Evolutionary conservation across 2,888 invertebrate genomes (phyloP).

Genomic region (Volucella bombylans): DNA sequence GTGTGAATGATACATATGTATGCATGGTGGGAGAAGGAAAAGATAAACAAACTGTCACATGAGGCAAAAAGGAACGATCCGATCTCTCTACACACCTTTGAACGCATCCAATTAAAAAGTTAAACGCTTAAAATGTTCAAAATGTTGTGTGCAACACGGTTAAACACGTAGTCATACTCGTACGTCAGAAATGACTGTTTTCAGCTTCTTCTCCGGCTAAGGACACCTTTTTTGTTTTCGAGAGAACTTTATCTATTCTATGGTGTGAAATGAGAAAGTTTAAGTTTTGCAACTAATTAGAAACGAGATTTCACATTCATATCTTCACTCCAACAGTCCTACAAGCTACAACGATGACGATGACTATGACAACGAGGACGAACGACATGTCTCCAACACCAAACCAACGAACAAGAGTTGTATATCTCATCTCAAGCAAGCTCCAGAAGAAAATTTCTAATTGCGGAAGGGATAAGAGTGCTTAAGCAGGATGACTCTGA

Average conservation of each 20-base stretch:
- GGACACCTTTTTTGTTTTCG: slow-evolving; percentile 5
- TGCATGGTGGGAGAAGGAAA: no score
- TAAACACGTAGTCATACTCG: slow-evolving; percentile 31
- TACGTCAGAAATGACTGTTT: slow-evolving; percentile 4
- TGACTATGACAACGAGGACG: no score
- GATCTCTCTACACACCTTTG: background rate
- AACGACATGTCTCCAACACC: no score
- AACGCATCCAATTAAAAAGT: slow-evolving; percentile 61
- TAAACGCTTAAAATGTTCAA: slow-evolving; percentile 35
- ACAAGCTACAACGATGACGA: no score
- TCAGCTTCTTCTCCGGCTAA: background rate
- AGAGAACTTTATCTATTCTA: slow-evolving; percentile 13
- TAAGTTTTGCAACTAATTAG: slow-evolving; percentile 70
- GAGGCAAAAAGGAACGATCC: no score
- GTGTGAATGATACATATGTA: no score
- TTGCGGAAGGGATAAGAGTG: slow-evolving; percentile 60
- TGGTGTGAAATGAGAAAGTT: slow-evolving; percentile 60
- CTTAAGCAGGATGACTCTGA: slow-evolving; percentile 8
- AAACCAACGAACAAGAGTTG: no score
- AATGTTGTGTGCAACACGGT: slow-evolving; percentile 39
- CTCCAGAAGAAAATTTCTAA: slow-evolving; percentile 48
- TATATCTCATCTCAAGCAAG: background rate
- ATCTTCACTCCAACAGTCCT: no score
- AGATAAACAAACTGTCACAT: no score
- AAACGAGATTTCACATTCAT: slow-evolving; percentile 39